Evolutionary conservation across 2,797 vertebrate genomes (phyloP).

Genomic region (Bovichtus variegatus): DNA sequence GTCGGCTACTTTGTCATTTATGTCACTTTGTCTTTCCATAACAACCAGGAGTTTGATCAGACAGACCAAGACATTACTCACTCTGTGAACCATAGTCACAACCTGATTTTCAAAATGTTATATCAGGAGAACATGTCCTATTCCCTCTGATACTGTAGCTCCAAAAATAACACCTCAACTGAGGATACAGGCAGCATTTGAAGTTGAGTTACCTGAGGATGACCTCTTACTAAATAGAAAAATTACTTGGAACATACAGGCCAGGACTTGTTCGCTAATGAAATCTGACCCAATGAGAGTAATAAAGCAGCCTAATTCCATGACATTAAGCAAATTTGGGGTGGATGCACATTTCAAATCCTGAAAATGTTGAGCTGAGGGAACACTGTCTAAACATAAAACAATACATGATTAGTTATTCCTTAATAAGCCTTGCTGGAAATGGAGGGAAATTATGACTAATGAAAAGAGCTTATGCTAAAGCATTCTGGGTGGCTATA

Average conservation of each 20-base stretch:
- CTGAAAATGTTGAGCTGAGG: too few relatives aligned
- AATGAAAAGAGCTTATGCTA: neutral
- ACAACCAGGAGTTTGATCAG: slow-evolving; percentile 5
- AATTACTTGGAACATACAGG: neutral
- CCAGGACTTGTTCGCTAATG: neutral
- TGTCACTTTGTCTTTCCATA: slow-evolving; percentile 10
- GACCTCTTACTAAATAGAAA: neutral
- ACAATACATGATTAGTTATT: neutral
- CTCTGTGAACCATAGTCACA: neutral
- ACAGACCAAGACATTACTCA: neutral
- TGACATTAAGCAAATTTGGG: too few relatives aligned
- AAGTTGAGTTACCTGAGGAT: neutral
- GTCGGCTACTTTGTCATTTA: neutral
- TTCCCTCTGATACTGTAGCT: neutral
- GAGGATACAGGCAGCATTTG: neutral
- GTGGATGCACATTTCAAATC: neutral
- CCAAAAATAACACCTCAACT: neutral
- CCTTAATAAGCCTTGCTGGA: neutral
- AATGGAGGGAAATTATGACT: neutral
- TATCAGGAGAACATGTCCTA: neutral
- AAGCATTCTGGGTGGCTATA: neutral
- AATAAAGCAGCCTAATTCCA: neutral
- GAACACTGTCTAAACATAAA: neutral
- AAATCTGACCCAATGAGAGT: neutral
- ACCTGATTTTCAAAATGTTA: neutral